Percentiles rank a stretch among this genome's conserved stretches.
These are phyloP conservation scores for Apistogramma diplotaenia DNA, from an alignment of 2,113 vertebrate genomes.

Conservation along the genomic window DNA sequence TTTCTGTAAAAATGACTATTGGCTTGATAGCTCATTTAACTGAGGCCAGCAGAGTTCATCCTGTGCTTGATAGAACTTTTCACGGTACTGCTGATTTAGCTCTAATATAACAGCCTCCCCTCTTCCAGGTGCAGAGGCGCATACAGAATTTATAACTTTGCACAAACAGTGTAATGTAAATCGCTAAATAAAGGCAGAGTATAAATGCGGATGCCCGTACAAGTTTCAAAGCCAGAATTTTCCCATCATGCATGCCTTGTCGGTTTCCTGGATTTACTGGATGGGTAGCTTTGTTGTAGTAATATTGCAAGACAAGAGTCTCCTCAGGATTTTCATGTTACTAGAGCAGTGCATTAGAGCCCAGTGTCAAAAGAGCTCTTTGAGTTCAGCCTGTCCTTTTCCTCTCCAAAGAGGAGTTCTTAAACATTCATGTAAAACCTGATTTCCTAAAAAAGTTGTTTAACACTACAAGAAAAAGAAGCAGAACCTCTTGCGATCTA, in stretches of 20 bases:
- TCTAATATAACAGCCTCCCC: neutral
- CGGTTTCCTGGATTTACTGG: neutral
- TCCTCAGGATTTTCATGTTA: conserved; percentile 37
- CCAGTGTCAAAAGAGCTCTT: conserved; percentile 41
- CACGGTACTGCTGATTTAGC: neutral
- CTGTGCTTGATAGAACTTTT: neutral
- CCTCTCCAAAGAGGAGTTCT: conserved; percentile 8
- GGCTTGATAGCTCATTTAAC: conserved; percentile 15
- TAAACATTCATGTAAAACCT: neutral
- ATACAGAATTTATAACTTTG: neutral
- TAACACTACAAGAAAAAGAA: neutral
- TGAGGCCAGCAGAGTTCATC: neutral
- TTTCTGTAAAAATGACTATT: neutral
- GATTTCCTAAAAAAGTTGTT: neutral
- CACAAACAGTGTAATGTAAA: neutral
- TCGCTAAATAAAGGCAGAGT: neutral
- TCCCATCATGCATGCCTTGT: neutral
- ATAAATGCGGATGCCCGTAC: neutral
- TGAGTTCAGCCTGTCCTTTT: conserved; percentile 62
- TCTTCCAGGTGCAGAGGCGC: neutral
- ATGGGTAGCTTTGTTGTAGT: neutral
- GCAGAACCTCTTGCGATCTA: neutral
- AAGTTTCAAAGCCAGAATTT: conserved; percentile 11
- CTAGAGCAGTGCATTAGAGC: conserved; percentile 36
- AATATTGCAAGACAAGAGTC: neutral